These are phyloP conservation scores for Apomyelois bistriatella DNA, from an alignment of 2,888 invertebrate genomes.

Conservation along the genomic window DNA sequence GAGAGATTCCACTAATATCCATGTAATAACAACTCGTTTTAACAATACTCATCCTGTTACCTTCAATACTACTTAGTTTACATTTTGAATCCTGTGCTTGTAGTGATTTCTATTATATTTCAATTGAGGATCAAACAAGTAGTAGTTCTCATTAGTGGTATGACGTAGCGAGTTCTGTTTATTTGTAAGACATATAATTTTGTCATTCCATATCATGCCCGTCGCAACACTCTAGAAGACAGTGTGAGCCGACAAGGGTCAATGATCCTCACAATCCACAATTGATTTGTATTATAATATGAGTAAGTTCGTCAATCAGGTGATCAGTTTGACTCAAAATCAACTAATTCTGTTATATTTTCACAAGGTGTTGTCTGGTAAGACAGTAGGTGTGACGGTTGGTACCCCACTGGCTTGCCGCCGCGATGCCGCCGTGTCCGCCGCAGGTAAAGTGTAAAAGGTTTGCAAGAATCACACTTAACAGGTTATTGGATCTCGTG, in stretches of 20 bases:
- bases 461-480: conserved; percentile 61
- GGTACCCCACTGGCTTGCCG: conserved; percentile 64
- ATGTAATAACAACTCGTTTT: conserved; percentile 29
- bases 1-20: conserved; percentile 62
- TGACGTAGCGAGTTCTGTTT: conserved; percentile 58
- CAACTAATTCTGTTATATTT: conserved; percentile 79
- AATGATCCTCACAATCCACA: conserved; percentile 60
- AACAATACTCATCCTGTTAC: conserved; percentile 52
- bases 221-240: conserved; percentile 53
- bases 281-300: conserved; percentile 52
- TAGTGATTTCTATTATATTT: conserved; percentile 56
- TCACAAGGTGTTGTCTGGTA: conserved; percentile 80
- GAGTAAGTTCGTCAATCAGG: conserved; percentile 53
- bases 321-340: conserved; percentile 71
- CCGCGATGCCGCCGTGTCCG: conserved; percentile 55
- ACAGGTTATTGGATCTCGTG: conserved; percentile 66
- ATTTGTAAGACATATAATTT: conserved; percentile 50
- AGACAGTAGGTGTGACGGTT: conserved; percentile 79
- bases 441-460: conserved; percentile 75
- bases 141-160: conserved; percentile 59
- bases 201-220: conserved; percentile 56
- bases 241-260: conserved; percentile 51
- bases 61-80: conserved; percentile 51
- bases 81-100: conserved; percentile 56
- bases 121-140: conserved; percentile 65